Conservation (phyloP, 2,888 invertebrate genomes). For the Folsomia manolachei region DNA sequence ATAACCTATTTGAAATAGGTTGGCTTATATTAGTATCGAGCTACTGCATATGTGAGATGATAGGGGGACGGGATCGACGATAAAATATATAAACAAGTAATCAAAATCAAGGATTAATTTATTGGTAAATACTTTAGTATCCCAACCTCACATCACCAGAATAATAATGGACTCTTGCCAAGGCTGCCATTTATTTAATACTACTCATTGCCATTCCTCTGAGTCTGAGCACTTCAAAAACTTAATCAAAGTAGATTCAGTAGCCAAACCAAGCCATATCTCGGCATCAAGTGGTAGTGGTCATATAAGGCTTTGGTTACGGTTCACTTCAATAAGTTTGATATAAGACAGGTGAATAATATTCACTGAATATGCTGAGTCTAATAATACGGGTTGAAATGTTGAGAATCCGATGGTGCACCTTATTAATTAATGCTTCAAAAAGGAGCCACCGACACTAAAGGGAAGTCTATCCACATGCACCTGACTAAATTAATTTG, state of each 20-base stretch:
- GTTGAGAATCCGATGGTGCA: neutral
- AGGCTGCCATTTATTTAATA: too few species aligned
- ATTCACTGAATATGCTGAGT: too few species aligned
- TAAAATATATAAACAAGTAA: slow-evolving; percentile 19
- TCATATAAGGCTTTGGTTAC: too few species aligned
- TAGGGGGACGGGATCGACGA: too few species aligned
- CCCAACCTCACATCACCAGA: neutral
- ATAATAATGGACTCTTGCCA: slow-evolving; percentile 11
- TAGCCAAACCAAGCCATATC: too few species aligned
- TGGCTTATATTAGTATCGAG: too few species aligned
- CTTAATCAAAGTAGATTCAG: neutral
- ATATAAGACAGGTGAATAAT: too few species aligned
- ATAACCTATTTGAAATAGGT: too few species aligned
- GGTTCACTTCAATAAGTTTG: too few species aligned
- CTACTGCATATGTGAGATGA: slow-evolving; percentile 11
- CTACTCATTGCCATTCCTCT: too few species aligned
- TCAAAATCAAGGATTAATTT: slow-evolving; percentile 25
- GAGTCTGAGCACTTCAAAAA: neutral
- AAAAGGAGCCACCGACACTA: neutral
- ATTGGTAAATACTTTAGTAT: slow-evolving; percentile 3
- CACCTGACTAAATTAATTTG: slow-evolving; percentile 23
- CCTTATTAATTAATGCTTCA: slow-evolving; percentile 17
- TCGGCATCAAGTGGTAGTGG: too few species aligned
- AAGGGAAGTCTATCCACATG: neutral
- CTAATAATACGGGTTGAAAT: too few species aligned